These are phyloP conservation scores for Psittacula echo DNA, from an alignment of 2,797 vertebrate species.

Conservation along the genomic window DNA sequence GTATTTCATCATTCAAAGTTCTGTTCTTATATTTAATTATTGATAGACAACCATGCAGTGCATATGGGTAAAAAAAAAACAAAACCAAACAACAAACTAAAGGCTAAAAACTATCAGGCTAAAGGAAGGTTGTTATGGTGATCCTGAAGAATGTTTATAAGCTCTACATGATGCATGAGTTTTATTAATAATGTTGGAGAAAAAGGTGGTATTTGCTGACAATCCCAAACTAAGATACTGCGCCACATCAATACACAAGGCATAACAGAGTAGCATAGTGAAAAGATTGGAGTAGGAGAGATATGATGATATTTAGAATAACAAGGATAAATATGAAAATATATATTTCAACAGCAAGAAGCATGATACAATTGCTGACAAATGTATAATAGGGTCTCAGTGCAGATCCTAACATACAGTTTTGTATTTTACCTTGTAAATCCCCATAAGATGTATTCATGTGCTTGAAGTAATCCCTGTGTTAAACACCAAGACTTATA, in stretches of 20 bases:
- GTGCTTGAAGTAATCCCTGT: background rate
- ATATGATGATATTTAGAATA: background rate
- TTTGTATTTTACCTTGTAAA: background rate
- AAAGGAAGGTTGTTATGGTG: background rate
- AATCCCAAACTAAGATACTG: background rate
- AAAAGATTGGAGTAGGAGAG: background rate
- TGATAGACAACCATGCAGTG: background rate
- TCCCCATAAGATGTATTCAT: background rate
- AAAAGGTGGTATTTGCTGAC: background rate
- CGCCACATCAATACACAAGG: background rate
- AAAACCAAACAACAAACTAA: background rate
- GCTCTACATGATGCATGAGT: background rate
- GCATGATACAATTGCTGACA: background rate
- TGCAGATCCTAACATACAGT: background rate
- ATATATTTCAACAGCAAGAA: background rate
- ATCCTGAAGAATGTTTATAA: background rate
- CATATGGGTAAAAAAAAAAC: background rate
- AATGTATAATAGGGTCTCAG: background rate
- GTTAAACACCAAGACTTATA: background rate
- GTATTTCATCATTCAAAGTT: background rate
- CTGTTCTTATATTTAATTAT: background rate
- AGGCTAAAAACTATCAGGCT: background rate
- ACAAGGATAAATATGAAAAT: background rate
- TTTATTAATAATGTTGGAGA: background rate
- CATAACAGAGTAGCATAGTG: background rate